A percentile compares a stretch with the other conserved stretches of the same genome.
These are phyloP conservation scores for Todiramphus saurophagus DNA, from an alignment of 2,113 vertebrate species.

Conservation along the genomic window DNA sequence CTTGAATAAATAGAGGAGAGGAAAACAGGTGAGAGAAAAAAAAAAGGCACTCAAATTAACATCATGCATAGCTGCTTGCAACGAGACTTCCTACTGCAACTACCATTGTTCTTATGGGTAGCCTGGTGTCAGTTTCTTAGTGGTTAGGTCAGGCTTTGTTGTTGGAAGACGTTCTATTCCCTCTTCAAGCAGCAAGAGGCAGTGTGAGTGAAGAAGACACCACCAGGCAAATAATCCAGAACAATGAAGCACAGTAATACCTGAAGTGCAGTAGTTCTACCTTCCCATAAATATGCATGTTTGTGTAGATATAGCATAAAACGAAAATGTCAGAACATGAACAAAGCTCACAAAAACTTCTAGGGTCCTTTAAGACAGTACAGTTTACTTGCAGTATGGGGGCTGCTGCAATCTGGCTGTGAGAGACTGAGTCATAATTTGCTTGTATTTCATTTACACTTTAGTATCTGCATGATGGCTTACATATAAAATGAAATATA, in stretches of 20 bases:
- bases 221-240: not conserved
- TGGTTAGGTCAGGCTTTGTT: not conserved
- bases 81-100: not conserved
- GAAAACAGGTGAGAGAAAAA: not conserved
- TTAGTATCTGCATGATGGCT: not conserved
- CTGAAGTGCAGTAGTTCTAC: not conserved
- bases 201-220: not conserved
- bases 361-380: not conserved
- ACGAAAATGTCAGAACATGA: not conserved
- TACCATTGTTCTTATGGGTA: not conserved
- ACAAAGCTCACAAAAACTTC: not conserved
- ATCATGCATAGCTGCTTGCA: not conserved
- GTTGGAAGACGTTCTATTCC: not conserved
- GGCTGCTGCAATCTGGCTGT: not conserved
- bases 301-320: not conserved
- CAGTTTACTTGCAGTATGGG: not conserved
- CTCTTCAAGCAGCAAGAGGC: not conserved
- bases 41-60: not conserved
- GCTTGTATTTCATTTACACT: not conserved
- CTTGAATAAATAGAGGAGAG: not conserved
- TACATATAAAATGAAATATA: not conserved
- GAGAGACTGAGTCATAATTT: not conserved
- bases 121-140: not conserved
- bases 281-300: not conserved
- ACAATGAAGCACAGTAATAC: fast-evolving